A percentile compares a stretch with the other conserved stretches of the same genome.
Evolutionary conservation across 2,113 vertebrate genomes (phyloP).

Genomic region (Pachyramphus minor): DNA sequence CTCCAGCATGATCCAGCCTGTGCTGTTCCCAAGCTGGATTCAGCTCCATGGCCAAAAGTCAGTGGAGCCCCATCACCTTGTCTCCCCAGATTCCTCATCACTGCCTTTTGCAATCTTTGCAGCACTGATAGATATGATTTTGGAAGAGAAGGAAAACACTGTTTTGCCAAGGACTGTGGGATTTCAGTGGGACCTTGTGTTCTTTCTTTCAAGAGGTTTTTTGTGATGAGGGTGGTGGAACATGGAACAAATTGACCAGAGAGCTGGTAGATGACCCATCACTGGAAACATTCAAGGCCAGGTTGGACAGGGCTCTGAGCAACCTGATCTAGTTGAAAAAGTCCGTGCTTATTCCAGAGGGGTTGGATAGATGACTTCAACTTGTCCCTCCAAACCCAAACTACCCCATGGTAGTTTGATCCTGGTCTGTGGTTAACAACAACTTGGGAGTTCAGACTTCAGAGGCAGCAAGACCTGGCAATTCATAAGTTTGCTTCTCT

Average conservation of each 20-base stretch:
- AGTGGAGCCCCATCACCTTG: accelerated
- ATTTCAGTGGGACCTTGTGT: not conserved
- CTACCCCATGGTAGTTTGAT: no score
- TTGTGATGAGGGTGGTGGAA: not conserved
- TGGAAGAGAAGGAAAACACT: not conserved
- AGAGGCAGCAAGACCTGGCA: not conserved
- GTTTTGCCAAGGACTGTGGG: not conserved
- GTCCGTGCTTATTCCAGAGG: not conserved
- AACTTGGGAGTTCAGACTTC: not conserved
- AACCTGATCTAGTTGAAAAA: not conserved
- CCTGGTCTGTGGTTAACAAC: not conserved
- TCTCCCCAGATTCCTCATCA: not conserved
- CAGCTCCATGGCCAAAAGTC: not conserved
- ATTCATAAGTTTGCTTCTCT: not conserved
- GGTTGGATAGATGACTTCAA: not conserved
- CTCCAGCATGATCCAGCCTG: accelerated
- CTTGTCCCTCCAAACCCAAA: not conserved
- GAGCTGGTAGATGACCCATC: not conserved
- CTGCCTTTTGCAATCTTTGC: not conserved
- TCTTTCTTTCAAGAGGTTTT: not conserved
- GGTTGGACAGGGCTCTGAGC: not conserved
- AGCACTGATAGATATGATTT: not conserved
- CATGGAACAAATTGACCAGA: not conserved
- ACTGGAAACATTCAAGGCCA: not conserved
- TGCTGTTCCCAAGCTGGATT: not conserved